These are phyloP conservation scores for Desmophyllum pertusum DNA, from an alignment of 92 coral and sea anemone species.

Conservation along the genomic window DNA sequence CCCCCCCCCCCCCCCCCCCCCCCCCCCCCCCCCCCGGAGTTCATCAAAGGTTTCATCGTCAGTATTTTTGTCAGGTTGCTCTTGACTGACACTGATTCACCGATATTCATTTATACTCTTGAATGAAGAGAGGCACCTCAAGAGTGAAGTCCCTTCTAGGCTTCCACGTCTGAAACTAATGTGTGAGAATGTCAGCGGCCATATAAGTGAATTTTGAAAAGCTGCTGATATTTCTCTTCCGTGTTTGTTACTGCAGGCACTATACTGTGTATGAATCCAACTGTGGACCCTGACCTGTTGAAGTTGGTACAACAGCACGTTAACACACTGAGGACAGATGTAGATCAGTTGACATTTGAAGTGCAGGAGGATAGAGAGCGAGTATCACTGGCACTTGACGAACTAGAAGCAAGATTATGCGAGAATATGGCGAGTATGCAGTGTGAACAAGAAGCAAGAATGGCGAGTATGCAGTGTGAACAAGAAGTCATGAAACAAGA, in stretches of 20 bases:
- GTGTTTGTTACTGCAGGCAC: neutral
- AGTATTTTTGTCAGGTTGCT: no score
- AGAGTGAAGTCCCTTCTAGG: no score
- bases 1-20: no score
- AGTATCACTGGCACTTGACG: neutral
- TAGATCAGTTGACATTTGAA: constrained; percentile 42
- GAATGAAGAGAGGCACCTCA: no score
- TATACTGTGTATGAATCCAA: constrained; percentile 27
- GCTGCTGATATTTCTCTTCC: no score
- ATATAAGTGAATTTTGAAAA: no score
- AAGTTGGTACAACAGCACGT: constrained; percentile 25
- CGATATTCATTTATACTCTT: no score
- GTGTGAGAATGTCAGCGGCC: no score
- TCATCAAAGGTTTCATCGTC: no score
- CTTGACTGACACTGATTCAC: no score
- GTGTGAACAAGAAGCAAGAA: neutral
- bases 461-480: neutral
- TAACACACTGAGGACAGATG: constrained; percentile 3
- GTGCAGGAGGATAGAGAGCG: neutral
- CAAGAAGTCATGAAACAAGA: neutral
- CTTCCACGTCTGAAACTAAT: no score
- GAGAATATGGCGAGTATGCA: constrained; percentile 1
- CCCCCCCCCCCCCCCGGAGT: no score
- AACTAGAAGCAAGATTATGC: neutral
- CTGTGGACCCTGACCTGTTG: constrained; percentile 20